Percentiles rank a stretch among this genome's conserved stretches.
Conservation (phyloP, 2,888 invertebrate species). For the Allacma fusca region DNA sequence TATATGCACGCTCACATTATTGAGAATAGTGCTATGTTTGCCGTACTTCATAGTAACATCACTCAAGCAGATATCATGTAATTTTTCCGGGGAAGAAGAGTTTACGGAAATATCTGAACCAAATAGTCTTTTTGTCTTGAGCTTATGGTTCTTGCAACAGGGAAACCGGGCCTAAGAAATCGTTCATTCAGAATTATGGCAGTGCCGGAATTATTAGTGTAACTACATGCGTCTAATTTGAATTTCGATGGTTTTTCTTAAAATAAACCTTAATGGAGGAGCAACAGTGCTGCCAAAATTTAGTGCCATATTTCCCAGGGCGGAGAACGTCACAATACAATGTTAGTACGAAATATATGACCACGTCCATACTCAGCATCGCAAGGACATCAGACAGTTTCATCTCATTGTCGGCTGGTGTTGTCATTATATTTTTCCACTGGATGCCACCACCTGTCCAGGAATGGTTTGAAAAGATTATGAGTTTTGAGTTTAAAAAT, state of each 20-base stretch:
- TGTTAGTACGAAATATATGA: conserved; percentile 22
- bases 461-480: background rate
- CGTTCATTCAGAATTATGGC: no score
- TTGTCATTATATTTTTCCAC: background rate
- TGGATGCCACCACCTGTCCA: conserved; percentile 28
- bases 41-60: conserved; percentile 15
- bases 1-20: conserved; percentile 19
- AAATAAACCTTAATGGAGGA: background rate
- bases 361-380: background rate
- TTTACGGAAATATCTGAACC: background rate
- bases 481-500: no score
- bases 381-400: background rate
- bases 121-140: background rate
- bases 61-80: conserved; percentile 4
- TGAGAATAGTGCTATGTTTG: background rate
- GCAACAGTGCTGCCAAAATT: conserved; percentile 26
- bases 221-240: no score
- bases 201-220: no score
- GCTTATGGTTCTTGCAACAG: no score
- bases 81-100: background rate
- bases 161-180: no score
- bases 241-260: no score
- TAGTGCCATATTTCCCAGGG: conserved; percentile 10
- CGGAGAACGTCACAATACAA: conserved; percentile 18
- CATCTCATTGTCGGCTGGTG: background rate